phyloP scores from a whole-genome alignment of 2,888 invertebrate genomes.

The Cheilosia vernalis region DNA sequence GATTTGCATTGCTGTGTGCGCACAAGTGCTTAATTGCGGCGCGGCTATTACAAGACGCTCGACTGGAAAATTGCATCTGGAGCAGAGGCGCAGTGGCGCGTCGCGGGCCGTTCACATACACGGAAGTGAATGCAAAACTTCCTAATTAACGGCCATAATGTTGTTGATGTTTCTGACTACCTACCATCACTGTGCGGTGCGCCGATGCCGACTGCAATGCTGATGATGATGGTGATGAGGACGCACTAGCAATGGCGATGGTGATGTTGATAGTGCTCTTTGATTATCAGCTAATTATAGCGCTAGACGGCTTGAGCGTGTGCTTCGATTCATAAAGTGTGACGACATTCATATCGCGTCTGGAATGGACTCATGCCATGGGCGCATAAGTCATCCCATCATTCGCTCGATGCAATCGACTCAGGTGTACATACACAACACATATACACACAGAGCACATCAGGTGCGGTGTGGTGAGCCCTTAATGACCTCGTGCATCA shows the following conservation, averaged over 20 bases:
- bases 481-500: constrained; percentile 74
- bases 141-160: constrained; percentile 72
- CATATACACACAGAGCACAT: constrained; percentile 37
- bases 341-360: constrained; percentile 62
- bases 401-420: constrained; percentile 13
- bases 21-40: constrained; percentile 68
- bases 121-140: constrained; percentile 74
- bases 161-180: constrained; percentile 63
- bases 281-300: constrained; percentile 74
- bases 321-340: constrained; percentile 68
- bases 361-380: constrained; percentile 22
- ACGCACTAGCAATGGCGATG: constrained; percentile 30
- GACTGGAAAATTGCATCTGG: constrained; percentile 73
- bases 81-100: constrained; percentile 52
- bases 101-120: constrained; percentile 47
- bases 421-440: background rate
- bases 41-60: constrained; percentile 64
- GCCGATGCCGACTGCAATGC: constrained; percentile 4
- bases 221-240: constrained; percentile 51
- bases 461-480: constrained; percentile 57
- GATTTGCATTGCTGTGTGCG: constrained; percentile 52
- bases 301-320: constrained; percentile 59
- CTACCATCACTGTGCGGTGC: constrained; percentile 6
- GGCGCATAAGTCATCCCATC: constrained; percentile 35
- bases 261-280: constrained; percentile 69